Conservation (phyloP, 2,113 vertebrate species). For the Athene noctua region DNA sequence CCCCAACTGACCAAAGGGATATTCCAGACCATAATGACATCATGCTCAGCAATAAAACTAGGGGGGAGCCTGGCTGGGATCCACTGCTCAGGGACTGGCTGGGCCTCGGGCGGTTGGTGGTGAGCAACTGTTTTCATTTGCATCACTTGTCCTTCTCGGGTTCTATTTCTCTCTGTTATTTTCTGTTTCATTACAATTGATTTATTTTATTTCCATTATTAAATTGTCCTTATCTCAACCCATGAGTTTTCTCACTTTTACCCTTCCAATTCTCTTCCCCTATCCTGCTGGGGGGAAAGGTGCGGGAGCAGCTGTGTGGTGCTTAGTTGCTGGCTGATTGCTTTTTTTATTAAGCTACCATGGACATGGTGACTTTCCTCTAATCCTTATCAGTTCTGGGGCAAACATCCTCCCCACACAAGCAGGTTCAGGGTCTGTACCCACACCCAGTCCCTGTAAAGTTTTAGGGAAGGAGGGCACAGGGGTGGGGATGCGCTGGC, state of each 20-base stretch:
- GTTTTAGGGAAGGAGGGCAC: accelerated
- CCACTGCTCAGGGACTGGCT: not conserved
- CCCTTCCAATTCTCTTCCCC: not conserved
- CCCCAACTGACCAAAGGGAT: not conserved
- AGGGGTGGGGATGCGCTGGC: accelerated
- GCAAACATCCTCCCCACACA: not conserved
- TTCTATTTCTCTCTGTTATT: not conserved
- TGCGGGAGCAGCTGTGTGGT: not conserved
- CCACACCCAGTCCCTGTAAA: accelerated
- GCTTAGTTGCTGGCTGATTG: not conserved
- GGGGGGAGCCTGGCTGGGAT: not conserved
- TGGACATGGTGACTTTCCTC: not conserved
- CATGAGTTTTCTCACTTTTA: not conserved
- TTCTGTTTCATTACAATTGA: not conserved
- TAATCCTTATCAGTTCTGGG: not conserved
- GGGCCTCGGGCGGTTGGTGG: not conserved
- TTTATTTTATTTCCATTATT: not conserved
- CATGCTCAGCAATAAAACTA: not conserved
- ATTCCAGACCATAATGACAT: not conserved
- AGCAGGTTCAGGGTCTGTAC: not conserved
- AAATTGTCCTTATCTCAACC: not conserved
- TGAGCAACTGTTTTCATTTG: not conserved
- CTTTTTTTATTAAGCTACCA: not conserved
- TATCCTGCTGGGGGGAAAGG: not conserved
- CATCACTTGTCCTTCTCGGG: not conserved